Evolutionary conservation across 2,797 vertebrate genomes (phyloP).

Genomic region (Neosalanx taihuensis): DNA sequence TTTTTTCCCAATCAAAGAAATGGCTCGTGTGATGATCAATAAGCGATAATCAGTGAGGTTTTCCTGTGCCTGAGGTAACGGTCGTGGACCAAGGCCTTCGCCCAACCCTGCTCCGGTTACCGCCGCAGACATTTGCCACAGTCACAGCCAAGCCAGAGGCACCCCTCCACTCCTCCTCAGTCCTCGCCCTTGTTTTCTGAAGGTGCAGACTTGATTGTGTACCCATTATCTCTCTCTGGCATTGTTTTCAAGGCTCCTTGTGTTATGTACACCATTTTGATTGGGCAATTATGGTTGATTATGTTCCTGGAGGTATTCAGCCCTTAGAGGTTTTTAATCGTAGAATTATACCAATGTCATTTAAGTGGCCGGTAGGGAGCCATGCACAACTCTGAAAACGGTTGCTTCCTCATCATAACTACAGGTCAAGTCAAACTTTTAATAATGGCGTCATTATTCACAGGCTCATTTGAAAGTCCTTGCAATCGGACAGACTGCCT

Average conservation of each 20-base stretch:
- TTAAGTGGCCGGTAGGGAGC: constrained; percentile 65
- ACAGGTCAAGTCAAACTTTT: constrained; percentile 53
- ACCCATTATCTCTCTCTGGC: too few species aligned
- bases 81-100: too few species aligned
- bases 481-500: constrained; percentile 46
- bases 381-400: constrained; percentile 37
- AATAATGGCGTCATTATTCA: constrained; percentile 60
- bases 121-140: too few species aligned
- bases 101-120: too few species aligned
- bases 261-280: constrained; percentile 54
- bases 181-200: too few species aligned
- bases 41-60: too few species aligned
- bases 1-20: too few species aligned
- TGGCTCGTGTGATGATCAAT: not conserved
- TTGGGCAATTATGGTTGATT: constrained; percentile 73
- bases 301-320: constrained; percentile 66
- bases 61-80: too few species aligned
- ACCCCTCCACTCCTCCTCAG: too few species aligned
- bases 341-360: constrained; percentile 64
- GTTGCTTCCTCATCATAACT: constrained; percentile 25
- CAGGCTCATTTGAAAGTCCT: constrained; percentile 62
- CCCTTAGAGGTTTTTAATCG: constrained; percentile 60
- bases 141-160: too few species aligned
- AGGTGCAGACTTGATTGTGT: too few species aligned
- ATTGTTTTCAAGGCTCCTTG: too few species aligned